Evolutionary conservation across 1,140 invertebrate genomes (phyloP), one percentile per base, ranked within the genome.

Genomic region (Saccostrea cuccullata): DNA sequence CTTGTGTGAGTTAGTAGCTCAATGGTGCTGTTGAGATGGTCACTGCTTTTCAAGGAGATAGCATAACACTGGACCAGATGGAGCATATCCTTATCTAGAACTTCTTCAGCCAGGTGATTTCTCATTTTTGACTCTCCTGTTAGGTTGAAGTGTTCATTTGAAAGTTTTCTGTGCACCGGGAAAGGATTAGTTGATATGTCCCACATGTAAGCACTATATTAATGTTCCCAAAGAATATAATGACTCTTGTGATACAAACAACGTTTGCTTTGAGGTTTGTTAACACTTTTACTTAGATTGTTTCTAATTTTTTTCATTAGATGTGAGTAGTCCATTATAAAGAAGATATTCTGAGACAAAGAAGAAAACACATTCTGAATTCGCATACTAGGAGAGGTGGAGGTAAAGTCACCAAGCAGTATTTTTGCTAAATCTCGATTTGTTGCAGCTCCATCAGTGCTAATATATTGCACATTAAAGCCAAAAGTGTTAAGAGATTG

Each of bases 211-310:
- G 89, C 89, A 30, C 87, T 36, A 13, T 58, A 73, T 26, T 58
- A 87, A 56, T 90, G 90, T 55, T 90, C 87, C 90, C 86, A 88
- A 12, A 67, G 23, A 67, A 90, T 90, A 36, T 82, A 67, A 20
- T 85, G 11, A 13, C 23, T 15, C 55, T 83, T 36, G 40, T 40
- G 30, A 23, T 20, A 15, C 40, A 83, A 83, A 47, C 77, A 84
- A 77, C 87, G 82, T 82, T 86, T 13, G n/a, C 55, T 40, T 6
- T 20, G 20, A 36, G 36, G 20, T 40, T 36, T 47, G 11, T 83
- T 17, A 15, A 20, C 8, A 83, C 82, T 83, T 83, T 83, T 83
- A 83, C 26, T 47, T 17, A 89, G 47, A 56, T 89, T 89, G 26
- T 90, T 89, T 9, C 87, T 26, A 60, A 82, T 36, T 36, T 36